These are phyloP conservation scores for Myodes glareolus DNA, from an alignment of 2,113 vertebrate genomes.

Conservation along the genomic window DNA sequence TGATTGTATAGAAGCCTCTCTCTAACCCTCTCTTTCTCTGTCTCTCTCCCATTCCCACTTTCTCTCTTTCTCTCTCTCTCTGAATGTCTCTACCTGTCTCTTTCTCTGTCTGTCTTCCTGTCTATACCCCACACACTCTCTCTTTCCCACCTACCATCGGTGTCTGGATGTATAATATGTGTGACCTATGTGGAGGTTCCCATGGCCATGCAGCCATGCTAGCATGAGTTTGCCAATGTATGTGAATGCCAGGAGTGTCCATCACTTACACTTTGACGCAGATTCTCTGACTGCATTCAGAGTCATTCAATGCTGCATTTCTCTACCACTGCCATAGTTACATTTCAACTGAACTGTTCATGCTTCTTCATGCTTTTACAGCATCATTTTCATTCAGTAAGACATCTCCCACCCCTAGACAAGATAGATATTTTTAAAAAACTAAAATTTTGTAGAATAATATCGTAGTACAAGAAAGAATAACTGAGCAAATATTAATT, in stretches of 20 bases:
- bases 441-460: not conserved
- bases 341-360: not conserved
- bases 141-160: not conserved
- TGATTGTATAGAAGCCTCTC: not conserved
- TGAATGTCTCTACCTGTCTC: not conserved
- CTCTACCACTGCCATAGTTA: not conserved
- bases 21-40: not conserved
- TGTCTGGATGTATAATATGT: not conserved
- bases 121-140: accelerated
- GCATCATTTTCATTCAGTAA: not conserved
- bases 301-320: not conserved
- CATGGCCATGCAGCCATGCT: not conserved
- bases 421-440: not conserved
- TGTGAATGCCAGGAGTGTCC: not conserved
- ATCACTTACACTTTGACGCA: not conserved
- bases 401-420: not conserved
- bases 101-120: not conserved
- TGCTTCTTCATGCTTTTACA: not conserved
- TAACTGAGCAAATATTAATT: not conserved
- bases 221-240: not conserved
- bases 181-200: not conserved
- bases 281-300: not conserved
- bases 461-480: not conserved
- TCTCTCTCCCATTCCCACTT: not conserved
- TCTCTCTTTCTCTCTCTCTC: not conserved